Base-by-base conservation (phyloP, 37 sponge, comb jelly and placozoan genomes). In the Ephydatia muelleri region DNA sequence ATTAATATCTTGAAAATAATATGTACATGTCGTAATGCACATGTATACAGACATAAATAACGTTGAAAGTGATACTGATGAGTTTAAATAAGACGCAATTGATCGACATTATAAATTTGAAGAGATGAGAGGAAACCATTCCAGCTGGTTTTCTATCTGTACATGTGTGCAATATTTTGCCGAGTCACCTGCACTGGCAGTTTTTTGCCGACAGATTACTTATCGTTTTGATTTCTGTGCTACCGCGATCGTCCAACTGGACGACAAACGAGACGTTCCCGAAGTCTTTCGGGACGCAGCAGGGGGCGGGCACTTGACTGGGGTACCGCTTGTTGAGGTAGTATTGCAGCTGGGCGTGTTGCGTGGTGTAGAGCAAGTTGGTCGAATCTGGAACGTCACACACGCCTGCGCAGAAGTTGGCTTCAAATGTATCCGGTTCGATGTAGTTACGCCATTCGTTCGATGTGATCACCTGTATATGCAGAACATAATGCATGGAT, bases 381-480 rank as follows among this genome's bases (percentile, higher is more conserved):
- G 22, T 30, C 8, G 64, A 5, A 4, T 84, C 70, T 21, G 92
- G 92, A 27, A 30, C 75, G 6, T 27, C 26, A 39, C 93, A 92
- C 21, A 13, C 9, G 3, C 93, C 93, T 30, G 69, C 78, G 72
- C 93, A 92, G 82, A 85, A 88, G 6, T 88, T 92, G 38, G 90
- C 90, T 23, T 49, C 13, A 72, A 76, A 88, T 0, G 39, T 33
- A 0, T 0, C 1, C 16, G 86, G 82, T 14, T 34, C 67, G 14
- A 85, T 68, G 73, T 79, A 78, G 27, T 82, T 47, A 6, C 75
- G 26, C 88, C 85, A 91, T 49, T 48, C 79, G 12, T 57, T 21
- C 57, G 57, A 57, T 1, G 57, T 57, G 57, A 11, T 14, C 19
- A 57, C 57, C 57, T 57, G 16, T 57, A n/a, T 57, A 1, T 57